Evolutionary conservation across 2,113 vertebrate genomes (phyloP).

Genomic region (Excalfactoria chinensis): DNA sequence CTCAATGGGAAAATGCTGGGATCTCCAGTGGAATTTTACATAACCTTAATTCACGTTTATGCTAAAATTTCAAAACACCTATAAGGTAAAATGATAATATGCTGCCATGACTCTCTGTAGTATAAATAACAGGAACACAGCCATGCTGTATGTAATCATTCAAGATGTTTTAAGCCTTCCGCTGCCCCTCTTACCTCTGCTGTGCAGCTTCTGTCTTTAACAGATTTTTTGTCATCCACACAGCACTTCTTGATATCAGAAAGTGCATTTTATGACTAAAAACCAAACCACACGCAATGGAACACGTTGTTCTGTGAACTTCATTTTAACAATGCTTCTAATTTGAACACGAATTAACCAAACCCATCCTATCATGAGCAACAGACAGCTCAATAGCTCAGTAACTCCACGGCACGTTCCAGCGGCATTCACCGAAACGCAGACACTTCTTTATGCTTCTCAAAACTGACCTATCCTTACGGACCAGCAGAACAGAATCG

Average conservation of each 20-base stretch:
- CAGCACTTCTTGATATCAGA: constrained; percentile 19
- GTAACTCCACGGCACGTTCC: neutral
- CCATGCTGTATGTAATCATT: neutral
- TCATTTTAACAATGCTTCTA: neutral
- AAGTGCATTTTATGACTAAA: neutral
- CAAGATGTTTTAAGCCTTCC: neutral
- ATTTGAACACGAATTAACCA: neutral
- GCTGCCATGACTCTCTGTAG: neutral
- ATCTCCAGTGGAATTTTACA: neutral
- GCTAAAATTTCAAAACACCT: neutral
- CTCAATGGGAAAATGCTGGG: neutral
- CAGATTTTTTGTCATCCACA: neutral
- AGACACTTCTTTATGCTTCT: neutral
- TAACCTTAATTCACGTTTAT: neutral
- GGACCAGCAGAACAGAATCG: too few species aligned
- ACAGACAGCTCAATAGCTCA: neutral
- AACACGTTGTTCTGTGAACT: neutral
- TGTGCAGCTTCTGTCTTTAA: neutral
- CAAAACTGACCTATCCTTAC: neutral
- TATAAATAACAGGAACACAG: neutral
- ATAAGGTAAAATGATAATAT: neutral
- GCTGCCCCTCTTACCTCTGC: neutral
- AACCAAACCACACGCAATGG: neutral
- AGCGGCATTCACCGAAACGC: neutral
- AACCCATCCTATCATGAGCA: neutral